These are phyloP conservation scores for Pao palembangensis DNA, from an alignment of 2,113 vertebrate genomes.

Conservation along the genomic window DNA sequence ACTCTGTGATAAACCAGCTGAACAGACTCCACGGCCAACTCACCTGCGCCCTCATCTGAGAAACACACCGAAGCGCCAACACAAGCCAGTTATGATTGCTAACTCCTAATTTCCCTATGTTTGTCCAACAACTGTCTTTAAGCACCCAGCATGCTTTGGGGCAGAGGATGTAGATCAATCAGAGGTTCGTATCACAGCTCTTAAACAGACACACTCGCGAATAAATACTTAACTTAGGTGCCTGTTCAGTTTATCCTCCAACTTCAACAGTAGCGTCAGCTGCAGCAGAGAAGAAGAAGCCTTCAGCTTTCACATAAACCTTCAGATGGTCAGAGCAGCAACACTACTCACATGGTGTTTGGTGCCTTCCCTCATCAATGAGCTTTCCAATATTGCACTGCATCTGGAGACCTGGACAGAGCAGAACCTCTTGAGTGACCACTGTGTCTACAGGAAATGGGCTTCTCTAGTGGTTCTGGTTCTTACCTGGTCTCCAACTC, in stretches of 20 bases:
- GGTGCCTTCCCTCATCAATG: constrained; percentile 89
- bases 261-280: constrained; percentile 94
- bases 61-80: not conserved
- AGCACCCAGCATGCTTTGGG: not conserved
- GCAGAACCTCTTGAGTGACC: not conserved
- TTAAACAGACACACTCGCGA: constrained; percentile 76
- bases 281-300: constrained; percentile 48
- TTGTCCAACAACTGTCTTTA: not conserved
- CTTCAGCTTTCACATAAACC: no score
- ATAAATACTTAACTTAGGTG: constrained; percentile 97
- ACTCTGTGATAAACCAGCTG: constrained; percentile 98
- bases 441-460: not conserved
- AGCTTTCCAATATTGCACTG: constrained; percentile 99
- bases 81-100: no score
- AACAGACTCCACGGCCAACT: constrained; percentile 91
- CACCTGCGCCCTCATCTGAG: constrained; percentile 93
- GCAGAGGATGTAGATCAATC: not conserved
- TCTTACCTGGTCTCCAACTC: constrained; percentile 92
- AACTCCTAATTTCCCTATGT: no score
- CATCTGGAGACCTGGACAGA: constrained; percentile 90
- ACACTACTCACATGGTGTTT: constrained; percentile 88
- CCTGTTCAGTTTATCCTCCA: constrained; percentile 97
- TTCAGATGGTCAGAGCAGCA: not conserved
- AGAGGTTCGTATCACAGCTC: no score
- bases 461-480: no score